Conservation (phyloP, 2,113 vertebrate species). For the Terrapene triunguis region DNA sequence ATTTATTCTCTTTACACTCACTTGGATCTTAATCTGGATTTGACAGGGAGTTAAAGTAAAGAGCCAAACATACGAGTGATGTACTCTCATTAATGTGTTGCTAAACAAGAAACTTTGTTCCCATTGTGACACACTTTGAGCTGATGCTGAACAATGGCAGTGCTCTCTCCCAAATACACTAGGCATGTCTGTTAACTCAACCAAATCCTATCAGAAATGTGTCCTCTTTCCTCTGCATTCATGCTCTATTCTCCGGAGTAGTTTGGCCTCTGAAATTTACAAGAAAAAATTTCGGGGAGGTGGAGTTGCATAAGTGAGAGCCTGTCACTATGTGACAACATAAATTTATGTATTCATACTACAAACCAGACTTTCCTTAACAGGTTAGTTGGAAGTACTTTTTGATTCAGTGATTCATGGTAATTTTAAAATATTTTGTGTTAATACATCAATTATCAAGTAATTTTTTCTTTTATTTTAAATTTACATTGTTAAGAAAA, state of each 20-base stretch:
- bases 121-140: neutral
- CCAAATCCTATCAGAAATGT: neutral
- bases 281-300: neutral
- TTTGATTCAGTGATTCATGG: neutral
- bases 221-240: neutral
- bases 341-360: neutral
- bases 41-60: neutral
- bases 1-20: neutral
- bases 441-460: too few relatives aligned
- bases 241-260: neutral
- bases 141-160: neutral
- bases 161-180: neutral
- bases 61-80: neutral
- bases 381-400: neutral
- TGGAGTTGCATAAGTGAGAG: neutral
- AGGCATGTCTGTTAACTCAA: neutral
- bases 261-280: neutral
- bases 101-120: neutral
- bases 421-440: too few relatives aligned
- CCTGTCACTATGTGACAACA: neutral
- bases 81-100: fast-evolving
- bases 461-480: too few relatives aligned
- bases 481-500: neutral
- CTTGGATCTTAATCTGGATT: neutral
- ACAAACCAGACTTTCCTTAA: neutral